These are phyloP conservation scores for Scartelaos histophorus DNA, from an alignment of 2,113 vertebrate genomes.

Conservation along the genomic window DNA sequence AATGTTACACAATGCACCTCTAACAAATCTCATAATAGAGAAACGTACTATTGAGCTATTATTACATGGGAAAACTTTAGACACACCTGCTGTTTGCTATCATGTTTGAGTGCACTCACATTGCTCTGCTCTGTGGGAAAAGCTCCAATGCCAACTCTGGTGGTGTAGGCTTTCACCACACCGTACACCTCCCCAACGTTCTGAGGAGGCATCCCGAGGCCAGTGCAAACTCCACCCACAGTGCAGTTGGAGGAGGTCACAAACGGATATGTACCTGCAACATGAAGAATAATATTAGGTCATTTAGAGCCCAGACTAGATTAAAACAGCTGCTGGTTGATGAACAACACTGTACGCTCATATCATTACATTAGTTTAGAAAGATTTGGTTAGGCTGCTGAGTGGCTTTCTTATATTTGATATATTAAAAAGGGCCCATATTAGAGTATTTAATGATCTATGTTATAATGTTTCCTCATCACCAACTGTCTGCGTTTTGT, in stretches of 20 bases:
- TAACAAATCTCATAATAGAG: background rate
- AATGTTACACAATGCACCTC: too few species aligned
- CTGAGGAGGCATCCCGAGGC: slow-evolving; percentile 93
- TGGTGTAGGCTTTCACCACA: slow-evolving; percentile 95
- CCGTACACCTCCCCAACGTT: slow-evolving; percentile 93
- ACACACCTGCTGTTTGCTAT: too few species aligned
- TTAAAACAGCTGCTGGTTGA: background rate
- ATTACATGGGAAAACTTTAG: too few species aligned
- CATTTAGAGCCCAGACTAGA: background rate
- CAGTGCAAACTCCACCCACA: slow-evolving; percentile 95
- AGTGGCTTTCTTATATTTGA: too few species aligned
- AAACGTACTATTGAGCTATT: background rate
- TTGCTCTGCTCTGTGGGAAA: slow-evolving; percentile 95
- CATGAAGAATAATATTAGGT: background rate
- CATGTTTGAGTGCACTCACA: slow-evolving; percentile 67
- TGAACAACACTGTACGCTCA: background rate
- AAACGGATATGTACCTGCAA: slow-evolving; percentile 93
- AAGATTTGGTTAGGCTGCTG: too few species aligned
- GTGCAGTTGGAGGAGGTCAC: slow-evolving; percentile 98
- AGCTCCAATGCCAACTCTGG: slow-evolving; percentile 93
- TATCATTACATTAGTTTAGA: background rate
- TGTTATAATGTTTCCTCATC: too few species aligned
- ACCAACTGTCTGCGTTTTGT: too few species aligned
- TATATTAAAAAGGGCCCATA: too few species aligned
- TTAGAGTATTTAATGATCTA: too few species aligned